Percentiles rank a stretch among this genome's conserved stretches.
Evolutionary conservation across 2,797 vertebrate species (phyloP).

Genomic region (Ctenopoma kingsleyae): DNA sequence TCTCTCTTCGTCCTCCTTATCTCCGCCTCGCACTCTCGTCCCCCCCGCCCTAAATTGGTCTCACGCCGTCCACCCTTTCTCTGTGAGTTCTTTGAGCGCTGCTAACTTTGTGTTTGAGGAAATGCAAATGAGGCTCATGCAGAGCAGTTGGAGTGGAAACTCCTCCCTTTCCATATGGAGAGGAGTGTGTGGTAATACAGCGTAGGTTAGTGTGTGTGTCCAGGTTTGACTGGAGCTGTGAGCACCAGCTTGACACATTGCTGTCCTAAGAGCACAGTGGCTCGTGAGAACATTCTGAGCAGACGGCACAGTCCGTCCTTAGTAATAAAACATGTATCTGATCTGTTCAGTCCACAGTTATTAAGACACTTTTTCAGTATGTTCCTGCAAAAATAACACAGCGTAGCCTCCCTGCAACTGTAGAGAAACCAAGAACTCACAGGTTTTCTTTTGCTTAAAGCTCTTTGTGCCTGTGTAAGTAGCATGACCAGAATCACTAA

Average conservation of each 20-base stretch:
- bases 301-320: no score
- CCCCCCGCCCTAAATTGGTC: background rate
- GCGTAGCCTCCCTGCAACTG: no score
- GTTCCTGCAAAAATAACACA: no score
- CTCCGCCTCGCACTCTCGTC: constrained; percentile 6
- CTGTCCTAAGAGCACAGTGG: background rate
- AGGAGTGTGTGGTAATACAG: background rate
- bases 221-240: background rate
- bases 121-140: constrained; percentile 22
- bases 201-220: background rate
- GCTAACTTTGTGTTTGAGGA: constrained; percentile 25
- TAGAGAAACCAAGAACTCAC: no score
- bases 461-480: no score
- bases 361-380: no score
- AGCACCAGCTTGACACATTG: background rate
- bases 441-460: no score
- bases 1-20: constrained; percentile 7
- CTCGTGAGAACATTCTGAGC: background rate
- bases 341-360: no score
- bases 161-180: constrained; percentile 7
- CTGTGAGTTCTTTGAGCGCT: constrained; percentile 1
- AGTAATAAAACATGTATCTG: no score
- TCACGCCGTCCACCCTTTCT: background rate
- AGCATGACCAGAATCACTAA: no score
- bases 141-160: constrained; percentile 25